Evolutionary conservation across 2,113 vertebrate species (phyloP), one percentile per base, ranked within the genome.

Genomic region (Lagopus muta): DNA sequence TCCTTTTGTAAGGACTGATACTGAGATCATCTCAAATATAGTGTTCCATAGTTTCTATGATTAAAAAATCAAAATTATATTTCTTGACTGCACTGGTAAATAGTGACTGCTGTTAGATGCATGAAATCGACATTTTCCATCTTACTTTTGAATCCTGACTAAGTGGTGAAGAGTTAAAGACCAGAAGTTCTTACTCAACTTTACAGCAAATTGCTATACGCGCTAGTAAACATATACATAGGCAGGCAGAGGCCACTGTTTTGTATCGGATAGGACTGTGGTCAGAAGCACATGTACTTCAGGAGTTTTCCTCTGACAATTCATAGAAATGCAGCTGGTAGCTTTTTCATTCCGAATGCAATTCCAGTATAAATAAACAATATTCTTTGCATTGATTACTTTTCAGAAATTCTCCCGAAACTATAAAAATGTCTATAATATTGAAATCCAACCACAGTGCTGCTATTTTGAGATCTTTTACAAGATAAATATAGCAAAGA

Each of bases 391-490:
- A 90, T 52, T 12, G 80, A 62, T 75, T 48, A 42, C 84, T 86
- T 82, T 96, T 95, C 88, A 96, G 61, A 93, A 93, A 88, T 95
- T 92, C 80, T 96, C 71, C 65, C 12, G 17, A 83, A 70, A 92
- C 74, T 78, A 87, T 91, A 95, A 90, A 96, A 75, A 92, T 92
- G n/a, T 92, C 61, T 93, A 82, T 93, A 94, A 88, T 97, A 96
- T 95, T 96, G 70, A 97, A 96, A 95, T 95, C 81, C 88, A 98
- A 93, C 96, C 95, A 94, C 96, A 96, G 61, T 88, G 88, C 92
- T 98, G 95, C 97, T 97, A 95, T 97, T 97, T 91, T 71, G 89
- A 98, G 97, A 98, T 98, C 76, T 88, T 94, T 97, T 89, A 52
- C 67, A 34, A 97, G 98, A 98, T 98, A 98, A 98, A 94, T 71